Percentiles rank a stretch among this genome's conserved stretches.
Evolutionary conservation across 2,797 vertebrate genomes (phyloP).

Genomic region (Platalea minor): DNA sequence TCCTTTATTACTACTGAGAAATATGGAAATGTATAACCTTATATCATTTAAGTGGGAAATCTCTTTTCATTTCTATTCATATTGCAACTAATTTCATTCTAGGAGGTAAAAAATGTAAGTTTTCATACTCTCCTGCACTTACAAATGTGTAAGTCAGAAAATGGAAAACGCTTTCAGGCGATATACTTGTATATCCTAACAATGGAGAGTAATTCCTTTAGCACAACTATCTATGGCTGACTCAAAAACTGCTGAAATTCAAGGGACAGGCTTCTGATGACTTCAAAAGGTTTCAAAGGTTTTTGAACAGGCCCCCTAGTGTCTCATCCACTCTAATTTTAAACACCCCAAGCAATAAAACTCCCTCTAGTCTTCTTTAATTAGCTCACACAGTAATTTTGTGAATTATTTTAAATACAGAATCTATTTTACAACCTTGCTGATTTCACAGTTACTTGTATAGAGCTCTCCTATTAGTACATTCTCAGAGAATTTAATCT

Average conservation of each 20-base stretch:
- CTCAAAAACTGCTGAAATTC: slow-evolving; percentile 25
- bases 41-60: neutral
- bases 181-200: neutral
- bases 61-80: neutral
- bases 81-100: neutral
- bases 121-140: neutral
- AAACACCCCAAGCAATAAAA: slow-evolving; percentile 33
- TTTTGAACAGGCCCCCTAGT: slow-evolving; percentile 53
- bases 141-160: neutral
- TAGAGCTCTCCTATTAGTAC: neutral
- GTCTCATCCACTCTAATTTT: slow-evolving; percentile 26
- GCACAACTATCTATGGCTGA: neutral
- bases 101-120: neutral
- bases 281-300: slow-evolving; percentile 47
- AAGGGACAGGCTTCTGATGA: slow-evolving; percentile 8
- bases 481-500: neutral
- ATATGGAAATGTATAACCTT: neutral
- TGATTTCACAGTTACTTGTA: slow-evolving; percentile 13
- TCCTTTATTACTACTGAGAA: neutral
- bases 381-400: slow-evolving; percentile 46
- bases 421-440: slow-evolving; percentile 9
- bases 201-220: neutral
- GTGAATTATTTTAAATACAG: slow-evolving; percentile 52
- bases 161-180: neutral
- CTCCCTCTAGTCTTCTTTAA: slow-evolving; percentile 51